Conservation (phyloP, 2,113 vertebrate species). For the Herpailurus yagouaroundi region DNA sequence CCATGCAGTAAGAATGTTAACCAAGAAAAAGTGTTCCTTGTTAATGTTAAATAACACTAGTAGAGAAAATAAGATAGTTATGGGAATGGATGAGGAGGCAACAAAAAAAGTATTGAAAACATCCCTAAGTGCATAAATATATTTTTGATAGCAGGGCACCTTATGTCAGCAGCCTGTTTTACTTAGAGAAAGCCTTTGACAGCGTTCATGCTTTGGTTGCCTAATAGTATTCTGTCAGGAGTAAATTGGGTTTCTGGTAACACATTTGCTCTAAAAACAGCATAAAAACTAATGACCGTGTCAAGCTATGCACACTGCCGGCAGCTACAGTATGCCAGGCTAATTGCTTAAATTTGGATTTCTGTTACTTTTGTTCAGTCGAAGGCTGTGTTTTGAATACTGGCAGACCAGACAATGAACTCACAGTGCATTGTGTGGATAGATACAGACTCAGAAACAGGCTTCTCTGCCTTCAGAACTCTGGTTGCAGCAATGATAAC, state of each 20-base stretch:
- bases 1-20: not conserved
- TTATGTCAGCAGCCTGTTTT: constrained; percentile 73
- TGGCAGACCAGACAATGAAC: constrained; percentile 74
- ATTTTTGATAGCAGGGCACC: constrained; percentile 58
- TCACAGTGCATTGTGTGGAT: constrained; percentile 68
- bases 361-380: constrained; percentile 78
- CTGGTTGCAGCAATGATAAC: constrained; percentile 40
- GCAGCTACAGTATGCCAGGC: constrained; percentile 79
- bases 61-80: not conserved
- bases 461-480: constrained; percentile 20
- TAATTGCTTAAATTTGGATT: constrained; percentile 84
- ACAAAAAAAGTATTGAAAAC: not conserved
- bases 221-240: constrained; percentile 83
- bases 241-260: constrained; percentile 86
- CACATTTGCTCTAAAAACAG: constrained; percentile 84
- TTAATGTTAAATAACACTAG: not conserved
- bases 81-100: not conserved
- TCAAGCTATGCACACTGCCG: constrained; percentile 79
- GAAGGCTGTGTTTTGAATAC: constrained; percentile 62
- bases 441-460: constrained; percentile 60
- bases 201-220: constrained; percentile 79
- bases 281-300: constrained; percentile 86
- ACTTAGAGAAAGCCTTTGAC: constrained; percentile 73
- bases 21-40: not conserved
- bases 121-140: not conserved